Evolutionary conservation across 2,113 vertebrate species (phyloP).

Genomic region (Zeus faber): DNA sequence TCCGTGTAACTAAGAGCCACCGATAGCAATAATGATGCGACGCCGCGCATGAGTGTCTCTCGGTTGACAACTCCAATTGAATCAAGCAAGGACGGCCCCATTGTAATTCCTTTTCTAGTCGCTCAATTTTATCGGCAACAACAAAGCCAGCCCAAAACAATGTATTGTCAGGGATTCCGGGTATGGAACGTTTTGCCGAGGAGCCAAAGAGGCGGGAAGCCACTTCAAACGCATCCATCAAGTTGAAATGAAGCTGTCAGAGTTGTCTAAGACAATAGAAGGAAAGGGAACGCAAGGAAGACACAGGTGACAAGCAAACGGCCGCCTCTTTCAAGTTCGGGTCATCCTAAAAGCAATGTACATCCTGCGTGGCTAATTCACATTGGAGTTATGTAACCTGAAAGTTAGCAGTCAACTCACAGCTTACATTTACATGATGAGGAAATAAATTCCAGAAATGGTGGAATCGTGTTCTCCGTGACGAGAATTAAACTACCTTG

Average conservation of each 20-base stretch:
- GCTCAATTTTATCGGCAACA: conserved; percentile 9
- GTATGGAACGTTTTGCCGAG: no score
- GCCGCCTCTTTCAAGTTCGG: neutral
- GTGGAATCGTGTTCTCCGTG: no score
- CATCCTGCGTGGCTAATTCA: neutral
- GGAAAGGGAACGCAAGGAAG: conserved; percentile 1
- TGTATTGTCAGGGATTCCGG: neutral
- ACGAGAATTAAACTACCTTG: no score
- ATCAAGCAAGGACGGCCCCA: neutral
- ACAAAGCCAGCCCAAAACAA: neutral
- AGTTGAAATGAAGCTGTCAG: conserved; percentile 16
- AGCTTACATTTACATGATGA: conserved; percentile 3
- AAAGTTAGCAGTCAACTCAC: conserved; percentile 7
- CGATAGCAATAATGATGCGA: conserved; percentile 8
- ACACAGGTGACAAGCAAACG: conserved; percentile 8
- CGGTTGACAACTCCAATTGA: no score
- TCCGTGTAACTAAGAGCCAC: conserved; percentile 10
- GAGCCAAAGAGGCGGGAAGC: no score
- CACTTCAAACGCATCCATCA: conserved; percentile 12
- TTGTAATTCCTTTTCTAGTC: neutral
- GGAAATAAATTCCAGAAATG: neutral
- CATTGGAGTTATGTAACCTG: neutral
- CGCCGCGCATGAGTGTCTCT: neutral
- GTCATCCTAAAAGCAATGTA: neutral
- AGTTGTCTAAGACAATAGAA: neutral